phyloP scores from a whole-genome alignment of 2,888 invertebrate genomes.

The Andrena marginata region DNA sequence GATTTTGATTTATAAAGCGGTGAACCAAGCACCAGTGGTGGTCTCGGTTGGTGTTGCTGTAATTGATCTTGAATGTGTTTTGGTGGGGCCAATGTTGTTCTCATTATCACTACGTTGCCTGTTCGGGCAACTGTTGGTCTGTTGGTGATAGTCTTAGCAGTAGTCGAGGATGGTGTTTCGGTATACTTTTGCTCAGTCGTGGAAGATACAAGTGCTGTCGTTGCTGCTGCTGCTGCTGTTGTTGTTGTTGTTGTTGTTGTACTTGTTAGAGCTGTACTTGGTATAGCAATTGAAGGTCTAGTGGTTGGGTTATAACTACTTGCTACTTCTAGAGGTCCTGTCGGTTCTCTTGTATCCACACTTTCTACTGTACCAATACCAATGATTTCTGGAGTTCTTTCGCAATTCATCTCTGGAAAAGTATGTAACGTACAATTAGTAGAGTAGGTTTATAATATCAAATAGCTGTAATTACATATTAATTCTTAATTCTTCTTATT shows the following conservation, averaged over 20 bases:
- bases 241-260: conserved; percentile 70
- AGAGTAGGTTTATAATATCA: not conserved
- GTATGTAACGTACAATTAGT: not conserved
- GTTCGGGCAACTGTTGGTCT: conserved; percentile 77
- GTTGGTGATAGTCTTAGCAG: conserved; percentile 68
- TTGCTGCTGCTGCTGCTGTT: conserved; percentile 62
- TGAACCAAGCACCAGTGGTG: conserved; percentile 90
- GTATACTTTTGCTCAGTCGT: conserved; percentile 66
- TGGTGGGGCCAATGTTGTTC: conserved; percentile 77
- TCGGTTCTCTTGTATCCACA: conserved; percentile 84
- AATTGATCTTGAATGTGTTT: conserved; percentile 70
- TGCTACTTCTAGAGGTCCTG: conserved; percentile 80
- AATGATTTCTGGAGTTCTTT: conserved; percentile 84
- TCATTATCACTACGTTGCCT: conserved; percentile 81
- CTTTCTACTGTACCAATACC: conserved; percentile 87
- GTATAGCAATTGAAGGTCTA: conserved; percentile 77
- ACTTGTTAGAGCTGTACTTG: conserved; percentile 71
- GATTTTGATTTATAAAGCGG: conserved; percentile 88
- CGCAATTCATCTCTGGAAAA: conserved; percentile 79
- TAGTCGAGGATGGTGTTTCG: conserved; percentile 68
- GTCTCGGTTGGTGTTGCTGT: conserved; percentile 87
- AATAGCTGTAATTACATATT: no score
- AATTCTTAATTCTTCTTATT: no score
- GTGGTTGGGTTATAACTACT: conserved; percentile 78
- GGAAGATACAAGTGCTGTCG: conserved; percentile 59